These are phyloP conservation scores for Cyphomyrus plagiostoma DNA, from an alignment of 2,113 vertebrate genomes.

Conservation along the genomic window DNA sequence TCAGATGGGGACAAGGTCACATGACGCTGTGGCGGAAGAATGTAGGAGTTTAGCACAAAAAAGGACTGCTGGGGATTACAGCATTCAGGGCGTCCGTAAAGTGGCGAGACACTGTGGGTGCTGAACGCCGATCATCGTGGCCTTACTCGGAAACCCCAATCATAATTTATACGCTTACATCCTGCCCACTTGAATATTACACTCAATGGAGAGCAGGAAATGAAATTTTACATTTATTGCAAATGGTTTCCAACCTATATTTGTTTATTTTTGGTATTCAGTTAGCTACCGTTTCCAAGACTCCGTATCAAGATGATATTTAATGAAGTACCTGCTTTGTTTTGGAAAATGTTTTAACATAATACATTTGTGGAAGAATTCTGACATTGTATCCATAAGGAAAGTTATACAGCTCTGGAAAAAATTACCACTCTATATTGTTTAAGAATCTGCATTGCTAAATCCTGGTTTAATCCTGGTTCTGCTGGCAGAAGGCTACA, in stretches of 20 bases:
- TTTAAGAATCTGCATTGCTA: too few relatives aligned
- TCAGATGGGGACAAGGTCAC: background rate
- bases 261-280: background rate
- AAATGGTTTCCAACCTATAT: background rate
- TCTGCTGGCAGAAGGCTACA: too few relatives aligned
- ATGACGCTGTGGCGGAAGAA: background rate
- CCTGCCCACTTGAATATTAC: background rate
- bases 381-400: background rate
- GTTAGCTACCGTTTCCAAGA: background rate
- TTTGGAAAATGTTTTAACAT: background rate
- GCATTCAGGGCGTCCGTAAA: background rate
- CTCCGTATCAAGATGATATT: background rate
- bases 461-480: too few relatives aligned
- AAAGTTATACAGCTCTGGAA: background rate
- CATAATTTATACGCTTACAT: conserved; percentile 12
- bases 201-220: background rate
- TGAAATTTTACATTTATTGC: conserved; percentile 2
- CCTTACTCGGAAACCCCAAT: background rate
- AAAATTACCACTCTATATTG: too few relatives aligned
- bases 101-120: background rate
- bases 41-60: background rate
- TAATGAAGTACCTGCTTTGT: background rate
- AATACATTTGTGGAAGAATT: background rate
- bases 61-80: background rate
- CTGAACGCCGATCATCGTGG: background rate